These are phyloP conservation scores for Tholera decimalis DNA, from an alignment of 2,888 invertebrate genomes.

Conservation along the genomic window DNA sequence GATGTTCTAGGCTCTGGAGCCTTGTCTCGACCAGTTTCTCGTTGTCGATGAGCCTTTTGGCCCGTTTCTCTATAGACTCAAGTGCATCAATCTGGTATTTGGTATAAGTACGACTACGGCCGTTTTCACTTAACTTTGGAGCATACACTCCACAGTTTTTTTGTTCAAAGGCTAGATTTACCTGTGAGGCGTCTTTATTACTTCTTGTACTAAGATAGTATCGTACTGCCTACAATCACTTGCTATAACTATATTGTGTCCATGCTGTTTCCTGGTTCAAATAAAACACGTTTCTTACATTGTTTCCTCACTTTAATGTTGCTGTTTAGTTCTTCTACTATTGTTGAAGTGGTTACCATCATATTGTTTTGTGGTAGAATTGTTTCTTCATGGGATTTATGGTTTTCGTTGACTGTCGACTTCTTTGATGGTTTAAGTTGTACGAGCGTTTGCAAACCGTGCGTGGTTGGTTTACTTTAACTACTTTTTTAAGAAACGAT, in stretches of 20 bases:
- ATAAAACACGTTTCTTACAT: constrained; percentile 71
- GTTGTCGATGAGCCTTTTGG: too few relatives aligned
- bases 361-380: constrained; percentile 25
- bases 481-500: constrained; percentile 17
- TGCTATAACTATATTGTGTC: constrained; percentile 79
- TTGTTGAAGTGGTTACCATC: constrained; percentile 34
- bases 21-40: too few relatives aligned
- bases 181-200: constrained; percentile 85
- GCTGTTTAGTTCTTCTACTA: constrained; percentile 39
- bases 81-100: too few relatives aligned
- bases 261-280: constrained; percentile 78
- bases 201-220: constrained; percentile 82
- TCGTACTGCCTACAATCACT: constrained; percentile 77
- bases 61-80: too few relatives aligned
- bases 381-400: constrained; percentile 13
- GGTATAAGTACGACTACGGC: background rate
- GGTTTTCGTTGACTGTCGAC: background rate
- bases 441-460: background rate
- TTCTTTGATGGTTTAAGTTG: constrained; percentile 11
- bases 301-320: constrained; percentile 52
- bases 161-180: constrained; percentile 77
- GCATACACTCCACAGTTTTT: constrained; percentile 63
- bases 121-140: background rate
- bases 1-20: too few relatives aligned
- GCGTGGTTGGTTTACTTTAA: background rate